Percentiles rank a stretch among this genome's conserved stretches.
Evolutionary conservation across 2,113 vertebrate genomes (phyloP).

Genomic region (Marcusenius ussheri): DNA sequence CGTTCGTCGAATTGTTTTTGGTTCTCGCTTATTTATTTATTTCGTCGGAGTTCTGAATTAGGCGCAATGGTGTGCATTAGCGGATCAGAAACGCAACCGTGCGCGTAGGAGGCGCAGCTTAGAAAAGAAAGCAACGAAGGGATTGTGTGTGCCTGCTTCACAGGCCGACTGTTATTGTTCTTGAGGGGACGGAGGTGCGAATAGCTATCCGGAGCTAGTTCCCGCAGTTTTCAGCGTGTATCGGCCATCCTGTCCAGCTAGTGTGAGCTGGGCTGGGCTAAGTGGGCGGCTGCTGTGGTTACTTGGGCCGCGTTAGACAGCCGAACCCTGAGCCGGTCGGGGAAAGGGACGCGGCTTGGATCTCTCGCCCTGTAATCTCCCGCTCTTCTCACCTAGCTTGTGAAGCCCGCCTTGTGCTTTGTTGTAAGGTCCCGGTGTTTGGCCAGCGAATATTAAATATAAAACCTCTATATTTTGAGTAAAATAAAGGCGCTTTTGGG

Average conservation of each 20-base stretch:
- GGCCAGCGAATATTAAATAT: neutral
- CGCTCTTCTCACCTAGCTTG: neutral
- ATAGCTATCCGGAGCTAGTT: neutral
- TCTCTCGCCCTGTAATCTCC: neutral
- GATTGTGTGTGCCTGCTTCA: neutral
- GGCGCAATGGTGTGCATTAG: neutral
- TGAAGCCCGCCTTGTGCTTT: neutral
- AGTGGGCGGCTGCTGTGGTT: neutral
- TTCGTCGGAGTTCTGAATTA: neutral
- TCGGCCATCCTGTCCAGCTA: neutral
- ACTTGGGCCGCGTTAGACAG: neutral
- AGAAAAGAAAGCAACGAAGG: neutral
- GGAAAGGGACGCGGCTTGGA: neutral
- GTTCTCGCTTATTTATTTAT: neutral
- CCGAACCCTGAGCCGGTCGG: neutral
- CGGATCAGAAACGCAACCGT: neutral
- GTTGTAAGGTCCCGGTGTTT: neutral
- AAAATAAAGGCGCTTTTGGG: neutral
- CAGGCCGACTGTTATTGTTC: constrained; percentile 10
- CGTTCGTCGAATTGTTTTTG: neutral
- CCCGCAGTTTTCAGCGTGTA: neutral
- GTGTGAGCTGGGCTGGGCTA: neutral
- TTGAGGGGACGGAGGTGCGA: neutral
- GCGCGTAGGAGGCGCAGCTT: neutral
- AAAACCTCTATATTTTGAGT: neutral